These are phyloP conservation scores for Polypterus senegalus DNA, from an alignment of 2,113 vertebrate genomes.

Conservation along the genomic window DNA sequence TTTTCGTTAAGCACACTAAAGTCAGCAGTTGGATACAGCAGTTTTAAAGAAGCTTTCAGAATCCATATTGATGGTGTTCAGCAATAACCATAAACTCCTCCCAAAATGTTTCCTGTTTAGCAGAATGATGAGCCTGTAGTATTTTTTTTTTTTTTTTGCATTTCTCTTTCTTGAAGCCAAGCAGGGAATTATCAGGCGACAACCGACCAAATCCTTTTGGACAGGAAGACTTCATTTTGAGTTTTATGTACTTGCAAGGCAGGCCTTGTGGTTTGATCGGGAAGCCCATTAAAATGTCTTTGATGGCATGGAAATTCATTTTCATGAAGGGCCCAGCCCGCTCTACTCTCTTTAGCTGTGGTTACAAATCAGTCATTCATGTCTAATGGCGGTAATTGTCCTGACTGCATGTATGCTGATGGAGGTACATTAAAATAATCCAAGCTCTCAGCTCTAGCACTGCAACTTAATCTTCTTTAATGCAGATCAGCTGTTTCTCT, in stretches of 20 bases:
- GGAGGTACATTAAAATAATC: constrained; percentile 68
- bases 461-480: constrained; percentile 65
- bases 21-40: constrained; percentile 70
- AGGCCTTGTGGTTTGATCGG: constrained; percentile 58
- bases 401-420: constrained; percentile 59
- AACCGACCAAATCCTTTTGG: constrained; percentile 66
- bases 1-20: constrained; percentile 93
- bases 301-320: constrained; percentile 72
- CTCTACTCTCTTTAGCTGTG: constrained; percentile 63
- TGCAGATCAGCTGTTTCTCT: constrained; percentile 71
- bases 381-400: constrained; percentile 58
- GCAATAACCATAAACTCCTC: background rate
- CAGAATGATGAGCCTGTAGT: constrained; percentile 1
- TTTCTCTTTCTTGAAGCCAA: constrained; percentile 36
- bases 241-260: constrained; percentile 54
- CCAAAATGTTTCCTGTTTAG: background rate
- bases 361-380: constrained; percentile 70
- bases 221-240: constrained; percentile 61
- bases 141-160: constrained; percentile 29
- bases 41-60: constrained; percentile 55
- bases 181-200: constrained; percentile 72
- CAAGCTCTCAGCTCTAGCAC: constrained; percentile 47
- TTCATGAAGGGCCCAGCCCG: constrained; percentile 55
- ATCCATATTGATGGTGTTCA: constrained; percentile 43
- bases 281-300: constrained; percentile 67